Evolutionary conservation across 1,140 invertebrate species (phyloP), one percentile per base, ranked within the genome.

Genomic region (Aleiodes sp.): DNA sequence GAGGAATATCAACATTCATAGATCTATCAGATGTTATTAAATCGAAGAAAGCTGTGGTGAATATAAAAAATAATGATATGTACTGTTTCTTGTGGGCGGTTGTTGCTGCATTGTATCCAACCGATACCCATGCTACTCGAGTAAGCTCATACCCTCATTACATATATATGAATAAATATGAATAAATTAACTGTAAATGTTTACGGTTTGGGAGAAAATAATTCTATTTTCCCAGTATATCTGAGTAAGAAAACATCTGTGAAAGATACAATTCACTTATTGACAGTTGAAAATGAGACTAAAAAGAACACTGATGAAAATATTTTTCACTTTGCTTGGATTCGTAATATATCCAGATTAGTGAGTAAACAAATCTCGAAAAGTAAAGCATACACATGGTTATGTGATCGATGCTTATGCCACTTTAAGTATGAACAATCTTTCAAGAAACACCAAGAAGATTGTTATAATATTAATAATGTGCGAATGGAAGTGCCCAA

Each of bases 21-120:
- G 52, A 69, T 19, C 66, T 73, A 70, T 66, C 69, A n/a, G 24
- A 68, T 35, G 61, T 12, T 28, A 73, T 76, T 41, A 12, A 64
- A 65, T 39, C 70, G n/a, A 76, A 76, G 41, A 71, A 74, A 69
- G 75, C 75, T 28, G 66, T 73, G 2, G 33, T 57, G 10, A 60
- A 67, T 26, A 59, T 60, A 2, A 67, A 59, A 21, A 41, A 67
- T 26, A 37, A 12, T 14, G 52, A 67, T 59, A 24, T 59, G 21
- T 67, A 24, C 16, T 66, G 64, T 57, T 66, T 66, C 24, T 24
- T 66, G 7, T 66, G 26, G 71, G 56, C 39, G 39, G n/a, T 41
- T 7, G 14, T 35, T 12, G 65, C 65, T 8, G 65, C 46, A 10
- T 21, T 52, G 10, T 14, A 71, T 71, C 65, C 67, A 24, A 35